Evolutionary conservation across 2,797 vertebrate species (phyloP).

Genomic region (Sorex maritimensis): DNA sequence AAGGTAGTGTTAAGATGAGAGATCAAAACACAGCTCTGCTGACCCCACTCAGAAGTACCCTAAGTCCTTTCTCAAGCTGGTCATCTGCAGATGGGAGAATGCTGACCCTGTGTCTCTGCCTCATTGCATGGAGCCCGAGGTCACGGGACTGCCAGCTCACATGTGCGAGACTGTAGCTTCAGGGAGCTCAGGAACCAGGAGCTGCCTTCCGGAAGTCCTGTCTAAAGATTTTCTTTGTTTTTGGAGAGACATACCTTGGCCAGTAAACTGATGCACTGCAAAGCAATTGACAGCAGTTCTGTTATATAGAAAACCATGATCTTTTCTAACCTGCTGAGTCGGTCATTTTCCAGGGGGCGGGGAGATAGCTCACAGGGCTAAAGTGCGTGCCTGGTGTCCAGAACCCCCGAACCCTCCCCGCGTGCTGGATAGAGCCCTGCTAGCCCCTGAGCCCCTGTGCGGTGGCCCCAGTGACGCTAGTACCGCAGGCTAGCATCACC

Average conservation of each 20-base stretch:
- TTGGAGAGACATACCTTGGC: background rate
- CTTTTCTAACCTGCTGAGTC: conserved; percentile 17
- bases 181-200: background rate
- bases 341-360: background rate
- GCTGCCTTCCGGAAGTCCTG: conserved; percentile 4
- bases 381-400: too few relatives aligned
- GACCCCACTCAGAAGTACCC: background rate
- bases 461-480: too few relatives aligned
- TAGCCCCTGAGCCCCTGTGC: too few relatives aligned
- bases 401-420: too few relatives aligned
- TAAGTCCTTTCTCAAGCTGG: conserved; percentile 2
- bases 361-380: too few relatives aligned
- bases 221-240: conserved; percentile 42
- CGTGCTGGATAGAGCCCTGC: too few relatives aligned
- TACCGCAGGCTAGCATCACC: too few relatives aligned
- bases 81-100: conserved; percentile 23
- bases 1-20: conserved; percentile 56
- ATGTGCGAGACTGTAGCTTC: background rate
- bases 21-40: conserved; percentile 16
- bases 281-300: conserved; percentile 27
- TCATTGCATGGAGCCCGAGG: background rate
- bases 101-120: too few relatives aligned
- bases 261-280: conserved; percentile 22
- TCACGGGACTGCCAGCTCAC: background rate
- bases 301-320: background rate